phyloP scores from a whole-genome alignment of 2,888 invertebrate genomes.

The Conomelus anceps region DNA sequence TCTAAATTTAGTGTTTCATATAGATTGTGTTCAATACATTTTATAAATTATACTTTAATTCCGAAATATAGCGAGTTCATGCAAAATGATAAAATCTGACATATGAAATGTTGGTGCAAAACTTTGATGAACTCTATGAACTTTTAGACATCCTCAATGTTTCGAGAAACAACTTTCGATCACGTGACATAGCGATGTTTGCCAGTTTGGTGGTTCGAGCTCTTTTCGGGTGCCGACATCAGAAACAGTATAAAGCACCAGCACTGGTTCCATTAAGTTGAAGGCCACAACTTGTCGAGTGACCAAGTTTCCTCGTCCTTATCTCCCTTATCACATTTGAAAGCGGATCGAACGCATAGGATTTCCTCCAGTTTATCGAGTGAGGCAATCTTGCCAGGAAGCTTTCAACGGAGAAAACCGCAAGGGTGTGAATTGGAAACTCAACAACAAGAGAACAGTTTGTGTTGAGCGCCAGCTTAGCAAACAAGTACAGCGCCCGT shows the following conservation, averaged over 20 bases:
- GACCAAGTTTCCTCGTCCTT: slow-evolving; percentile 4
- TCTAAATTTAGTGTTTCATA: no score
- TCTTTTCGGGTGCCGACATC: background rate
- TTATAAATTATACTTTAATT: no score
- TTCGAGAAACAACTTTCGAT: background rate
- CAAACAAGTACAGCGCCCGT: background rate
- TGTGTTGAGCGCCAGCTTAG: background rate
- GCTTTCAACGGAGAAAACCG: background rate
- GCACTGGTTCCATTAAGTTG: background rate
- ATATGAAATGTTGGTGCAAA: background rate
- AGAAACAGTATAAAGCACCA: background rate
- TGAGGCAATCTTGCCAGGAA: background rate
- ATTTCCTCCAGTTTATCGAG: background rate
- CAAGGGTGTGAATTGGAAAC: background rate
- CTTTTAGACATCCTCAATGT: background rate
- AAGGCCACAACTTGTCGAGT: background rate
- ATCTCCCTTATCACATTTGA: slow-evolving; percentile 21
- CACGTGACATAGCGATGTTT: background rate
- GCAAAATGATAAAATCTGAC: background rate
- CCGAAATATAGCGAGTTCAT: no score
- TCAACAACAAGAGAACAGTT: background rate
- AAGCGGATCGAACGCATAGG: slow-evolving; percentile 1
- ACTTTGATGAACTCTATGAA: background rate
- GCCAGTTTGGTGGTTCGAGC: background rate
- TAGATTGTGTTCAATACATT: no score